Conservation (phyloP, 1,140 invertebrate species). For the Homarus americanus region DNA sequence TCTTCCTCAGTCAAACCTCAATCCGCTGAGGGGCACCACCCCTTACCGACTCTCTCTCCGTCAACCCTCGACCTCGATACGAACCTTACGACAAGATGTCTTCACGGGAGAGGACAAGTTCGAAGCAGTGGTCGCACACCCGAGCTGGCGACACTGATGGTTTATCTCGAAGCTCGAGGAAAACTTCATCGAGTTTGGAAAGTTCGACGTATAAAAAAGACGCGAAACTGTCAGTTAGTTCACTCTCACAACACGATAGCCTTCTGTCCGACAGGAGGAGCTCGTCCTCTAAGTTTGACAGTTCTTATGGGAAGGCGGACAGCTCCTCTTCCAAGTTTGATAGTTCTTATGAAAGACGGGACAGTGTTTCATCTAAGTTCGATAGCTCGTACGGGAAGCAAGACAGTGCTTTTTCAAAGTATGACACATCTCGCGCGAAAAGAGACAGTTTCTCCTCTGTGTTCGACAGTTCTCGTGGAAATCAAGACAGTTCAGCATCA, state of each 20-base stretch:
- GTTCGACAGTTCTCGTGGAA: background rate
- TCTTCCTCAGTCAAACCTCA: background rate
- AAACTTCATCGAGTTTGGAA: background rate
- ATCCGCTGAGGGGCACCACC: background rate
- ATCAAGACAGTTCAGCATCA: background rate
- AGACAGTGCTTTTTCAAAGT: background rate
- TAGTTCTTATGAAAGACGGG: background rate
- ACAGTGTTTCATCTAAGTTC: background rate
- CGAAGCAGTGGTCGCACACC: background rate
- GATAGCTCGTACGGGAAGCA: background rate
- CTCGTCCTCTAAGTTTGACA: background rate
- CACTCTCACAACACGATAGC: no score
- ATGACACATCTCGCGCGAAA: background rate
- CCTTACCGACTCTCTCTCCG: background rate
- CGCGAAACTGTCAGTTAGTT: background rate
- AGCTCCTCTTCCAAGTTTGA: background rate
- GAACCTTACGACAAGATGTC: conserved; percentile 9
- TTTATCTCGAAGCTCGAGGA: background rate
- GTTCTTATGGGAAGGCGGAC: background rate
- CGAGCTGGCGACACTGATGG: background rate
- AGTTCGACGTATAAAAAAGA: conserved; percentile 14
- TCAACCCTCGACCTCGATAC: background rate
- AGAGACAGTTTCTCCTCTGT: background rate
- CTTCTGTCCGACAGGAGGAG: background rate
- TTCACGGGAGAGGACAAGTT: background rate